phyloP scores from a whole-genome alignment of 1,140 invertebrate genomes.

The Meloidogyne hapla region DNA sequence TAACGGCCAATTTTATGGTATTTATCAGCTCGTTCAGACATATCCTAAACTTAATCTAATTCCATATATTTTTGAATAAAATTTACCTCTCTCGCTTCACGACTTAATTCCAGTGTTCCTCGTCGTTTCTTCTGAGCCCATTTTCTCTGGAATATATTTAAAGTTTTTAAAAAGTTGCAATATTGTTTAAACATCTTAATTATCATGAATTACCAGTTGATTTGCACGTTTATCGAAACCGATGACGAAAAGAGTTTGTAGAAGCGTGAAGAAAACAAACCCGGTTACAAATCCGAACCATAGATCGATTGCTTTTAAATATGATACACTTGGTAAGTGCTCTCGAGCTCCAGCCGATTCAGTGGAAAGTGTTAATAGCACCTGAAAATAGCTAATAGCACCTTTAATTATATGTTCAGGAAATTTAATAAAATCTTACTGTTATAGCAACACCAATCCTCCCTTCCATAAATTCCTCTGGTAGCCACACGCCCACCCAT shows the following conservation, averaged over 20 bases:
- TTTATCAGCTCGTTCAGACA: conserved; percentile 53
- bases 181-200: neutral
- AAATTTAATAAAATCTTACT: neutral
- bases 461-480: conserved; percentile 63
- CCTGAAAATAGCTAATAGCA: conserved; percentile 51
- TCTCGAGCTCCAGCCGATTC: conserved; percentile 63
- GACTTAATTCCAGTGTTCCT: conserved; percentile 52
- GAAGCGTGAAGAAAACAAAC: conserved; percentile 62
- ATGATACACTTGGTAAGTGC: conserved; percentile 63
- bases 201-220: conserved; percentile 50
- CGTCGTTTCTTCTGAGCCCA: conserved; percentile 56
- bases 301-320: conserved; percentile 63
- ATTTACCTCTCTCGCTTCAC: conserved; percentile 57
- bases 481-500: conserved; percentile 70
- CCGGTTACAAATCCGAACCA: conserved; percentile 64
- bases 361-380: conserved; percentile 60
- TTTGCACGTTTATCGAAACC: conserved; percentile 63
- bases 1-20: conserved; percentile 57
- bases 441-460: conserved; percentile 63
- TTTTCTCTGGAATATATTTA: conserved; percentile 52
- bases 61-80: no score
- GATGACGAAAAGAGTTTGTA: conserved; percentile 63
- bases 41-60: no score
- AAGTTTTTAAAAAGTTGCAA: neutral
- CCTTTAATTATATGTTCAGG: neutral